Percentiles rank a stretch among this genome's conserved stretches.
Conservation (phyloP, 2,113 vertebrate genomes). For the Gobius niger region DNA sequence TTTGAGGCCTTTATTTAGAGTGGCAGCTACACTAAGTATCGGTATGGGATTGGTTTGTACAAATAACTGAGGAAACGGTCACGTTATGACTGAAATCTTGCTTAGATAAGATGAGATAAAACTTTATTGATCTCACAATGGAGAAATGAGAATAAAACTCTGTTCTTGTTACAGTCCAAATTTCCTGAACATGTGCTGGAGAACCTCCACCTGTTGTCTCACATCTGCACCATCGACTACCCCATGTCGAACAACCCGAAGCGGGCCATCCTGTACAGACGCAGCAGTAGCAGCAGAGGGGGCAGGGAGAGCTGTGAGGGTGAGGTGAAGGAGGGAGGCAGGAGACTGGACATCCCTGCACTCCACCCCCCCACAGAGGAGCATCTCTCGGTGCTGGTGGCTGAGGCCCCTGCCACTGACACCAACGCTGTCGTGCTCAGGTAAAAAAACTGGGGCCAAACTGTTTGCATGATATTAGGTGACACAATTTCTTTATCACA, state of each 20-base stretch:
- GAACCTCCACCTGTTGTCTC: slow-evolving; percentile 83
- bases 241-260: slow-evolving; percentile 86
- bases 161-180: slow-evolving; percentile 70
- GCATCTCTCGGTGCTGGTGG: slow-evolving; percentile 89
- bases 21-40: too few relatives aligned
- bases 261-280: slow-evolving; percentile 88
- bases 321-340: slow-evolving; percentile 53
- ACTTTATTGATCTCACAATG: too few relatives aligned
- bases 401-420: slow-evolving; percentile 84
- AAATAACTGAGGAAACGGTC: too few relatives aligned
- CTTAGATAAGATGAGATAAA: too few relatives aligned
- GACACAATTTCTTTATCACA: not conserved
- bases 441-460: slow-evolving; percentile 54
- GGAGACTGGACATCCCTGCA: slow-evolving; percentile 74
- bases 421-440: slow-evolving; percentile 90
- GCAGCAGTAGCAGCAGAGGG: slow-evolving; percentile 65
- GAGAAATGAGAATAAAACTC: not conserved
- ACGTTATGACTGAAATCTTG: too few relatives aligned
- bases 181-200: slow-evolving; percentile 85
- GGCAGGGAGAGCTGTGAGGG: slow-evolving; percentile 45
- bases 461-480: not conserved
- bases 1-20: too few relatives aligned
- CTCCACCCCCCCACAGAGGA: slow-evolving; percentile 86
- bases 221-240: slow-evolving; percentile 87
- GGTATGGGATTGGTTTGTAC: too few relatives aligned